A percentile compares a stretch with the other conserved stretches of the same genome.
Conservation (phyloP, 2,797 vertebrate genomes). For the Clarias pachynema region DNA sequence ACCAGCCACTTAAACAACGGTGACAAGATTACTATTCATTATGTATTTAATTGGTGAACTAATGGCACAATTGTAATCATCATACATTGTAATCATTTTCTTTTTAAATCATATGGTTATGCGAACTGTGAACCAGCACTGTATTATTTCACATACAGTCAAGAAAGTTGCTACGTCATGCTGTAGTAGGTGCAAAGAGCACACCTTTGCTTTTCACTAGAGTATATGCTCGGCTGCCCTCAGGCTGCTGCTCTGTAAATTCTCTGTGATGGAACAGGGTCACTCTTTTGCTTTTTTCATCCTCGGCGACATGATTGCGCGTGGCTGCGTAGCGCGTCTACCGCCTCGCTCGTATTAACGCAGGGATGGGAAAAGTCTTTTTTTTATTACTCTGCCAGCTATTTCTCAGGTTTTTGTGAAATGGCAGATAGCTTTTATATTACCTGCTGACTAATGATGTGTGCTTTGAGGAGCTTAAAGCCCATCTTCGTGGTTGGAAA, state of each 20-base stretch:
- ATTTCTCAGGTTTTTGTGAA: not conserved
- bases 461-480: not conserved
- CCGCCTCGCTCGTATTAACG: slow-evolving; percentile 26
- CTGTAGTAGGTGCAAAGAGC: slow-evolving; percentile 48
- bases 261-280: slow-evolving; percentile 71
- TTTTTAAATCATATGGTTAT: not conserved
- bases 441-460: not conserved
- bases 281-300: slow-evolving; percentile 52
- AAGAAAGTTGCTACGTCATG: slow-evolving; percentile 50
- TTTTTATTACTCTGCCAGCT: not conserved
- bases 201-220: slow-evolving; percentile 58
- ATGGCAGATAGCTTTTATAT: not conserved
- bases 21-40: not conserved
- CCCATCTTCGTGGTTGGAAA: not conserved
- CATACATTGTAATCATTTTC: not conserved
- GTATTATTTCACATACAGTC: slow-evolving; percentile 39
- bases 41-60: not conserved
- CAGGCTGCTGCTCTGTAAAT: slow-evolving; percentile 60
- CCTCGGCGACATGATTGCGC: slow-evolving; percentile 37
- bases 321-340: slow-evolving; percentile 41
- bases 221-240: slow-evolving; percentile 58
- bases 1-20: not conserved
- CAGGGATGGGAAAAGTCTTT: not conserved
- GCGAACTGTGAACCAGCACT: slow-evolving; percentile 7
- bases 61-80: not conserved